phyloP scores from a whole-genome alignment of 2,888 invertebrate genomes.

The Lithophane leautieri region DNA sequence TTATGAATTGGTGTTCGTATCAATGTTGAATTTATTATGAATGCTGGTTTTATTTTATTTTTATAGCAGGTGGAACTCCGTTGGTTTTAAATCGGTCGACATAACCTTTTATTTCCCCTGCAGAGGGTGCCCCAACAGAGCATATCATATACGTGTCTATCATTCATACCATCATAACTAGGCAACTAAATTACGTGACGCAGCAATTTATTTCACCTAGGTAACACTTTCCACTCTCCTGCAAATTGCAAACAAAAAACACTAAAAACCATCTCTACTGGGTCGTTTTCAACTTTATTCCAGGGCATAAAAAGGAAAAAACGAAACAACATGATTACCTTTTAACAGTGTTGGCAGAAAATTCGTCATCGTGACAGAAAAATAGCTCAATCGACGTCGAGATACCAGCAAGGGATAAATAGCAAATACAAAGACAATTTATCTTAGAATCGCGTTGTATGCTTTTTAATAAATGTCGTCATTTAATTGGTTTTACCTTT shows the following conservation, averaged over 20 bases:
- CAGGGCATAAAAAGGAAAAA: conserved; percentile 13
- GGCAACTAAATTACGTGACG: neutral
- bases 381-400: conserved; percentile 68
- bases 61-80: neutral
- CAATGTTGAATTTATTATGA: conserved; percentile 23
- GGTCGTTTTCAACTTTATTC: conserved; percentile 9
- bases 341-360: conserved; percentile 38
- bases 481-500: conserved; percentile 41
- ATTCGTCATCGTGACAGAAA: conserved; percentile 67
- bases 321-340: conserved; percentile 33
- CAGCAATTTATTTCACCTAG: neutral
- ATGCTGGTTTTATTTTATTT: neutral
- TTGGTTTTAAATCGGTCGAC: neutral
- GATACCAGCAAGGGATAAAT: conserved; percentile 69
- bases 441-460: conserved; percentile 62
- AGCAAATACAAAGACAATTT: conserved; percentile 70
- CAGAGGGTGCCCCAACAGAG: neutral
- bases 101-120: neutral
- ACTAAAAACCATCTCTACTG: conserved; percentile 9
- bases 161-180: neutral
- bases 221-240: neutral
- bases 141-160: neutral
- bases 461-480: conserved; percentile 38
- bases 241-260: conserved; percentile 15
- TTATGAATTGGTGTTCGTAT: conserved; percentile 34